Evolutionary conservation across 2,888 invertebrate genomes (phyloP).

Genomic region (Oxytorus armatus): DNA sequence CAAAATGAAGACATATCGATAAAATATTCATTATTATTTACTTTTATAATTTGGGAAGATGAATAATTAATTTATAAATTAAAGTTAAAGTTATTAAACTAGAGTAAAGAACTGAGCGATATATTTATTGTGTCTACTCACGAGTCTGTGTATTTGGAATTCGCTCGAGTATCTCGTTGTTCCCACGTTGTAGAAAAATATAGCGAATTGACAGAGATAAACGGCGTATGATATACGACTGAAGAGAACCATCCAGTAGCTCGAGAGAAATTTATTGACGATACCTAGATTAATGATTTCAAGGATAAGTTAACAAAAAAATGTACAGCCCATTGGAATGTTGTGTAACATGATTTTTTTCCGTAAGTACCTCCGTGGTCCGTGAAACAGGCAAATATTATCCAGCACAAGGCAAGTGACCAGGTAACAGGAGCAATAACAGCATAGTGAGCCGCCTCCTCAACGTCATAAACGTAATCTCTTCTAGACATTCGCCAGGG

Average conservation of each 20-base stretch:
- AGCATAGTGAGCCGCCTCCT: slow-evolving; percentile 88
- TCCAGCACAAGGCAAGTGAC: slow-evolving; percentile 87
- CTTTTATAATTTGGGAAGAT: too few relatives aligned
- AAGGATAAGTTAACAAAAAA: neutral
- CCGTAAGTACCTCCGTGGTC: slow-evolving; percentile 85
- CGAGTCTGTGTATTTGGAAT: slow-evolving; percentile 87
- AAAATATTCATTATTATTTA: too few relatives aligned
- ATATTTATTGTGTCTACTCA: slow-evolving; percentile 81
- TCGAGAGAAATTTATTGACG: slow-evolving; percentile 86
- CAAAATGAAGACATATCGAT: too few relatives aligned
- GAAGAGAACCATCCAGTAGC: slow-evolving; percentile 86
- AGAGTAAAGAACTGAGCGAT: too few relatives aligned
- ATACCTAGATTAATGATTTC: slow-evolving; percentile 83
- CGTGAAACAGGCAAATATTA: slow-evolving; percentile 87
- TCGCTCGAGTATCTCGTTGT: slow-evolving; percentile 87
- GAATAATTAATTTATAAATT: too few relatives aligned
- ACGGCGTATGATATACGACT: slow-evolving; percentile 89
- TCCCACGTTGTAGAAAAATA: slow-evolving; percentile 88
- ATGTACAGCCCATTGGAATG: too few relatives aligned
- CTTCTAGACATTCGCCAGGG: slow-evolving; percentile 86
- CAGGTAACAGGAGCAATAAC: slow-evolving; percentile 88
- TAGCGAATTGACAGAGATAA: slow-evolving; percentile 88
- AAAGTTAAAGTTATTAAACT: too few relatives aligned
- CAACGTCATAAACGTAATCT: slow-evolving; percentile 87
- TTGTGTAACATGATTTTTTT: neutral